These are phyloP conservation scores for Pseudachorutes palmiensis DNA, from an alignment of 1,140 invertebrate genomes.

Conservation along the genomic window DNA sequence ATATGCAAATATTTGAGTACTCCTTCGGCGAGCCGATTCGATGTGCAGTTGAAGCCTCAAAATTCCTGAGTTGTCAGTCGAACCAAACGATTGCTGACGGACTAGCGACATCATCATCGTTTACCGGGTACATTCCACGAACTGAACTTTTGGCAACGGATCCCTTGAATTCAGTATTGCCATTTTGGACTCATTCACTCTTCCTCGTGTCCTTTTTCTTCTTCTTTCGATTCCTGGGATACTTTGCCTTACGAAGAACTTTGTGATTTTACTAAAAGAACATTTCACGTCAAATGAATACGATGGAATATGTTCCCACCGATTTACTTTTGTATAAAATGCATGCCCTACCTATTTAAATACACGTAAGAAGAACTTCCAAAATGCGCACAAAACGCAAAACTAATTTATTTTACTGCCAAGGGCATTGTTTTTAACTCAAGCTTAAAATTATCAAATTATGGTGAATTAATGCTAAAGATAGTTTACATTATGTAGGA, in stretches of 20 bases:
- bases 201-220: constrained; percentile 64
- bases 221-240: constrained; percentile 63
- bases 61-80: constrained; percentile 14
- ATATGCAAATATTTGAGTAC: constrained; percentile 78
- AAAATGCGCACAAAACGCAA: no score
- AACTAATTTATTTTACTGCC: no score
- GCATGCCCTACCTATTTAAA: no score
- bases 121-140: constrained; percentile 49
- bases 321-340: background rate
- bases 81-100: background rate
- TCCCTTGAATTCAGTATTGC: constrained; percentile 48
- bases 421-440: no score
- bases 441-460: no score
- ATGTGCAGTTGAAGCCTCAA: constrained; percentile 11
- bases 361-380: no score
- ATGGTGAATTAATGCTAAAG: no score
- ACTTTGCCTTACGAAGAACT: constrained; percentile 56
- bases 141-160: constrained; percentile 16
- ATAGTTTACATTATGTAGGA: no score
- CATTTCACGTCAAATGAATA: background rate
- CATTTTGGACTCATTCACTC: constrained; percentile 66
- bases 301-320: background rate
- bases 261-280: constrained; percentile 19
- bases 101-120: constrained; percentile 16
- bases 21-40: constrained; percentile 46